Base-by-base conservation (phyloP, 2,113 vertebrate genomes). In the Centropus bengalensis region DNA sequence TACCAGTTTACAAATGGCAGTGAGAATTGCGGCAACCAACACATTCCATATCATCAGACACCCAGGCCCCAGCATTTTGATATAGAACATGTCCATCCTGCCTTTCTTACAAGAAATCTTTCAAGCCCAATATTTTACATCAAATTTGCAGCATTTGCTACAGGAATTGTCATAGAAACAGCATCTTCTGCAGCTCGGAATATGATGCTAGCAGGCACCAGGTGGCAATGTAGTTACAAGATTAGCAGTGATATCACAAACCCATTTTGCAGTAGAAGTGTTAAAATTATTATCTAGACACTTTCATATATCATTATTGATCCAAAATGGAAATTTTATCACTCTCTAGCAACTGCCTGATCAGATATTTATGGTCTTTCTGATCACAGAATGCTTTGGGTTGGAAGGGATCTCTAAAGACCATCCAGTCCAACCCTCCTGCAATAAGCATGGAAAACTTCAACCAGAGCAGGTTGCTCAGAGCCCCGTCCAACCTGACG, bases 201-300 rank as follows among this genome's bases (percentile, higher is more conserved):
- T 83, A 9, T 55, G 68, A 87, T 64, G 69, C 54, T 56, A 74
- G 59, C 44, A 91, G 79, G 73, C 96, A 91, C 83, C 86, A 97
- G 95, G 89, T 97, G 96, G 97, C 96, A 91, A 74, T 82, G 36
- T 80, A 67, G 94, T 81, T 62, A 88, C 93, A 74, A 83, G 68
- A 89, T 86, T 52, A 78, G 73, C 49, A 32, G 16, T 8, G 14
- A 56, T 70, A 21, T 17, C 56, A 81, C 47, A 59, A 70, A 89
- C 88, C 59, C 60, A 0, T 9, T 12, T 6, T 30, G 32, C 14
- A 59, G 27, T 7, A 56, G 32, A 82, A 40, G 26, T 51, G 67
- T 77, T 89, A 67, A 89, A 91, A 95, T 44, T 83, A 86, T 82
- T 88, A 87, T 60, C 58, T 63, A 82, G 73, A 71, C 32, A 52